Percentiles rank a stretch among this genome's conserved stretches.
phyloP scores from a whole-genome alignment of 2,113 vertebrate species.

The Tenebrosternarchus preto region DNA sequence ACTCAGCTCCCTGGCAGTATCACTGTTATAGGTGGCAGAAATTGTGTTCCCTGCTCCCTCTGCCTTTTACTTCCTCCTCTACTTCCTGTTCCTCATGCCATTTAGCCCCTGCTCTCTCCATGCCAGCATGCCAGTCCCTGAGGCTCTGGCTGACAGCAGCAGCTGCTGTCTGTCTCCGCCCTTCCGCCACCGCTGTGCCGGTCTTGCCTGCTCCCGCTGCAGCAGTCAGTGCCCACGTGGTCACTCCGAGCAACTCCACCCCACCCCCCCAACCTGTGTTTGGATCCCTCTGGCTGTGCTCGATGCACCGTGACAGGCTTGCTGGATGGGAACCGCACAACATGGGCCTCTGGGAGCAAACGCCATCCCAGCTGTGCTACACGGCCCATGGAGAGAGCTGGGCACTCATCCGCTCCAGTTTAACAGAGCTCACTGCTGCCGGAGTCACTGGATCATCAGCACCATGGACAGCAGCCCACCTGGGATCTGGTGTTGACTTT shows the following conservation, averaged over 20 bases:
- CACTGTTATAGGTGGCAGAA: too few relatives aligned
- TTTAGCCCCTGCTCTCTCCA: too few relatives aligned
- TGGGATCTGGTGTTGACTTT: neutral
- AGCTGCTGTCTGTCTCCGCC: neutral
- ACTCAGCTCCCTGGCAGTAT: constrained; percentile 63
- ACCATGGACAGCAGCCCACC: constrained; percentile 9
- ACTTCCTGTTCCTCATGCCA: too few relatives aligned
- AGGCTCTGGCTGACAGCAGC: neutral
- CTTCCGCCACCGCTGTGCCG: too few relatives aligned
- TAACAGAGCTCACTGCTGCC: neutral
- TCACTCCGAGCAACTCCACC: neutral
- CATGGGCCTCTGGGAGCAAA: neutral
- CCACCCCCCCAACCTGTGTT: neutral
- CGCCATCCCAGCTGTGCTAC: neutral
- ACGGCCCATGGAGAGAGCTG: too few relatives aligned
- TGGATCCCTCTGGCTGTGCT: constrained; percentile 52
- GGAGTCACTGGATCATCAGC: neutral
- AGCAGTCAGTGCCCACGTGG: neutral
- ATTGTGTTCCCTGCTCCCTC: neutral
- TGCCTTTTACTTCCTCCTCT: neutral
- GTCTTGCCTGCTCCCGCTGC: neutral
- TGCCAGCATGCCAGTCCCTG: too few relatives aligned
- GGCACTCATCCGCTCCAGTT: neutral
- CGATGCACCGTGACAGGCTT: constrained; percentile 47
- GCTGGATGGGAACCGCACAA: constrained; percentile 56